A percentile compares a stretch with the other conserved stretches of the same genome.
phyloP scores from a whole-genome alignment of 2,888 invertebrate genomes.

The Platycheirus rosarum region DNA sequence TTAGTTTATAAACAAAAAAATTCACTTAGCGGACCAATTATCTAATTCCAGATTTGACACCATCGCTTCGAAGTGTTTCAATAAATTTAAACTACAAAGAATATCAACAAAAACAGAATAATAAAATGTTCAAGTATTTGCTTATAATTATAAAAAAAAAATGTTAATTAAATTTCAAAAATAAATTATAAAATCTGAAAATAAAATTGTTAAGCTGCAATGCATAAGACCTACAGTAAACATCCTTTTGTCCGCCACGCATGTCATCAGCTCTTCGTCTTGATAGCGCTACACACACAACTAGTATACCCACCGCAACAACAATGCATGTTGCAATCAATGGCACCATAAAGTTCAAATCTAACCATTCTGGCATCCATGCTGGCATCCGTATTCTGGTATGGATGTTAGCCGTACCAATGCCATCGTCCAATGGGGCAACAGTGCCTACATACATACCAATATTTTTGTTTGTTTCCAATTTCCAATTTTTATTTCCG shows the following conservation, averaged over 20 bases:
- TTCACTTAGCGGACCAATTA: not conserved
- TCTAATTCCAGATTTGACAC: conserved; percentile 25
- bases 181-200: conserved; percentile 19
- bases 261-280: conserved; percentile 91
- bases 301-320: conserved; percentile 93
- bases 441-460: conserved; percentile 87
- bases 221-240: conserved; percentile 88
- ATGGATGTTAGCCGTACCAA: conserved; percentile 82
- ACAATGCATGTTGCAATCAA: conserved; percentile 95
- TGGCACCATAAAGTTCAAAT: conserved; percentile 95
- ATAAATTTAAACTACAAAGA: conserved; percentile 28
- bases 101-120: conserved; percentile 70
- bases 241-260: conserved; percentile 91
- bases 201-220: conserved; percentile 51
- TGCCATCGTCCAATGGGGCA: conserved; percentile 88
- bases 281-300: conserved; percentile 94
- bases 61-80: conserved; percentile 36
- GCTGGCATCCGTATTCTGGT: conserved; percentile 85
- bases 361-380: conserved; percentile 94
- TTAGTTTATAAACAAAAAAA: not conserved
- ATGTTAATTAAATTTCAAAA: conserved; percentile 30
- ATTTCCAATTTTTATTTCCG: conserved; percentile 19
- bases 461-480: not conserved
- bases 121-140: conserved; percentile 63
- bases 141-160: conserved; percentile 31